A percentile compares a stretch with the other conserved stretches of the same genome.
These are phyloP conservation scores for Chondrosia reniformis DNA, from an alignment of 37 sponge, comb jelly and placozoan genomes.

Conservation along the genomic window DNA sequence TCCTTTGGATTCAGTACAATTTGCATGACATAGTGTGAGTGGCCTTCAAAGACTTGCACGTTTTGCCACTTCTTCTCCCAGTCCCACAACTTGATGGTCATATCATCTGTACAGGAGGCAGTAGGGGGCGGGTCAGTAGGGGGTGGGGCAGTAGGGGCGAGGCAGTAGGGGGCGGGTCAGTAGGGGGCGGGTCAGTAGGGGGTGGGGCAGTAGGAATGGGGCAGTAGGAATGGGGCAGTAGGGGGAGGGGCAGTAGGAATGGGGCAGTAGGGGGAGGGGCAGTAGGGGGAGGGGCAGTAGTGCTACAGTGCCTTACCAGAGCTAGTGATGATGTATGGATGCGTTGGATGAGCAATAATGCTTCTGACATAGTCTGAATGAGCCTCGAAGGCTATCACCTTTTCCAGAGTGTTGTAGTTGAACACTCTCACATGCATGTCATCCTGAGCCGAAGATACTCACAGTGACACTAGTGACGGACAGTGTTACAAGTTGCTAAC, in stretches of 20 bases:
- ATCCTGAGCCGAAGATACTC: constrained; percentile 40
- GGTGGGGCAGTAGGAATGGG: background rate
- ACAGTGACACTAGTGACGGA: background rate
- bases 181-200: background rate
- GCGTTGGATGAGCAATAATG: constrained; percentile 92
- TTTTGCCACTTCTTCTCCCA: constrained; percentile 97
- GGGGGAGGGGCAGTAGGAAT: background rate
- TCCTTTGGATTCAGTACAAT: constrained; percentile 98
- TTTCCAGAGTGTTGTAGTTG: constrained; percentile 99
- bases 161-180: background rate
- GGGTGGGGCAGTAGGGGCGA: background rate
- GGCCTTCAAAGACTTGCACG: constrained; percentile 94
- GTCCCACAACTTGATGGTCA: constrained; percentile 97
- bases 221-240: background rate
- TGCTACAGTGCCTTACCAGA: constrained; percentile 52
- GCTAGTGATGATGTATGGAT: constrained; percentile 91
- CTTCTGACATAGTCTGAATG: constrained; percentile 94
- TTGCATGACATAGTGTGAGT: constrained; percentile 98
- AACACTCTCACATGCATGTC: constrained; percentile 91
- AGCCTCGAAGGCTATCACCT: constrained; percentile 89
- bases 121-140: background rate
- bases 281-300: background rate
- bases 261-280: background rate
- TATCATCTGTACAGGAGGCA: constrained; percentile 67
- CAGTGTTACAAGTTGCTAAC: too few species aligned